A percentile compares a stretch with the other conserved stretches of the same genome.
These are phyloP conservation scores for Cetonia aurata DNA, from an alignment of 2,888 invertebrate species.

Conservation along the genomic window DNA sequence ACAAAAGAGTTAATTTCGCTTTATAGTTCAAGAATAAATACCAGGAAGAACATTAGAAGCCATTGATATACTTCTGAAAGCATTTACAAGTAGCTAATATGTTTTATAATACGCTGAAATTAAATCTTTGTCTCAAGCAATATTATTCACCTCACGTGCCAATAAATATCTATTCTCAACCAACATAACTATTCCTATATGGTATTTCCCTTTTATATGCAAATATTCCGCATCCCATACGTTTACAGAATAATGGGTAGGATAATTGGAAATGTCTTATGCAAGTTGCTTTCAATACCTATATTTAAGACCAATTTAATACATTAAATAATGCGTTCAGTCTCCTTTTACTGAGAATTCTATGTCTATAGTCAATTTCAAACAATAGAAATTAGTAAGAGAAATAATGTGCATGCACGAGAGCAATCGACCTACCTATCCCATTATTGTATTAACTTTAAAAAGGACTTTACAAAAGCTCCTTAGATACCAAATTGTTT, in stretches of 20 bases:
- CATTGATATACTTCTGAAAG: neutral
- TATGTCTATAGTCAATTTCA: conserved; percentile 12
- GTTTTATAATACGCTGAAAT: neutral
- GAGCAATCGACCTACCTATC: conserved; percentile 8
- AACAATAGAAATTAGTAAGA: conserved; percentile 31
- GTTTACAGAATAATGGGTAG: conserved; percentile 25
- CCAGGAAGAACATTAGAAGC: neutral
- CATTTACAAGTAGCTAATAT: too few species aligned
- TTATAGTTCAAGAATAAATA: neutral
- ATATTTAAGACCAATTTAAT: conserved; percentile 38
- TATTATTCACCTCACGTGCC: neutral
- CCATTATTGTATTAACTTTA: conserved; percentile 25
- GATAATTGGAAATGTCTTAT: conserved; percentile 39
- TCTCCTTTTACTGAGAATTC: conserved; percentile 25
- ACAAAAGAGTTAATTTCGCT: neutral
- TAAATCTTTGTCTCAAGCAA: conserved; percentile 14
- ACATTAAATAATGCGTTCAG: conserved; percentile 25
- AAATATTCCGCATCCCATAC: conserved; percentile 28
- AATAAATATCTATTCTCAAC: conserved; percentile 17
- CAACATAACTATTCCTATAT: conserved; percentile 11
- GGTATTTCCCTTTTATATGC: conserved; percentile 30
- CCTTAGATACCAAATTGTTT: conserved; percentile 4
- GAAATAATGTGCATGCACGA: conserved; percentile 14
- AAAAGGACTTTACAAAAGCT: conserved; percentile 2
- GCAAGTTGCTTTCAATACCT: conserved; percentile 33